A percentile compares a stretch with the other conserved stretches of the same genome.
Conservation (phyloP, 2,888 invertebrate species). For the Galeopsomyia nigrocyanea region DNA sequence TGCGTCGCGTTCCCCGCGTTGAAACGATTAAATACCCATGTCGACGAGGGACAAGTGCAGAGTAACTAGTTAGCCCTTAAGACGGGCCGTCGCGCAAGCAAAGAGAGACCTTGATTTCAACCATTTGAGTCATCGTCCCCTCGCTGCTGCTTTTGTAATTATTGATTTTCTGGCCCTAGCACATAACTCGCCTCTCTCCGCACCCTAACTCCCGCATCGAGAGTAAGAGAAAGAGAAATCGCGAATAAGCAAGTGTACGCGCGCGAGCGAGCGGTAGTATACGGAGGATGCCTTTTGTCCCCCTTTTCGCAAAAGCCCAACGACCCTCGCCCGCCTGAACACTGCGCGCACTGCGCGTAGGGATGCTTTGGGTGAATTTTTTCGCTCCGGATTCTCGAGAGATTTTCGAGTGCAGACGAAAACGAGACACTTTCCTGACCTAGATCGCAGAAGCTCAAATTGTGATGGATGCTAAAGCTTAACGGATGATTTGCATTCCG, state of each 20-base stretch:
- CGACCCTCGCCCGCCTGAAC: slow-evolving; percentile 44
- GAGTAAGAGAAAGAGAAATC: slow-evolving; percentile 55
- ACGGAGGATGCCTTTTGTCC: slow-evolving; percentile 64
- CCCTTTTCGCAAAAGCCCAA: slow-evolving; percentile 55
- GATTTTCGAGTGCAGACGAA: slow-evolving; percentile 22
- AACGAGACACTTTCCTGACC: slow-evolving; percentile 26
- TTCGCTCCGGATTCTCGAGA: slow-evolving; percentile 42
- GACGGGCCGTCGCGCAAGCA: slow-evolving; percentile 56
- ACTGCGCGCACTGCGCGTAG: slow-evolving; percentile 54
- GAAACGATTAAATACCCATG: slow-evolving; percentile 27
- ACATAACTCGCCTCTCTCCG: slow-evolving; percentile 56
- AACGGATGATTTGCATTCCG: neutral
- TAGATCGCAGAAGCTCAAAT: slow-evolving; percentile 18
- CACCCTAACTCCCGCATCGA: slow-evolving; percentile 64
- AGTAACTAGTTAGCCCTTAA: slow-evolving; percentile 49
- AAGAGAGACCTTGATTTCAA: slow-evolving; percentile 65
- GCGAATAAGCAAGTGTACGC: slow-evolving; percentile 19
- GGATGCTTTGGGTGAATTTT: slow-evolving; percentile 56
- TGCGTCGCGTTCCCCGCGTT: neutral
- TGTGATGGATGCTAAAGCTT: too few species aligned
- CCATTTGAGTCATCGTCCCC: slow-evolving; percentile 68
- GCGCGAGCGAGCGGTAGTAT: slow-evolving; percentile 3
- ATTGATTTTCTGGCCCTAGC: slow-evolving; percentile 67
- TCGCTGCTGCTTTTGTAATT: slow-evolving; percentile 65
- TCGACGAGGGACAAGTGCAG: slow-evolving; percentile 23